A percentile compares a stretch with the other conserved stretches of the same genome.
Evolutionary conservation across 2,113 vertebrate species (phyloP).

Genomic region (Fulica atra): DNA sequence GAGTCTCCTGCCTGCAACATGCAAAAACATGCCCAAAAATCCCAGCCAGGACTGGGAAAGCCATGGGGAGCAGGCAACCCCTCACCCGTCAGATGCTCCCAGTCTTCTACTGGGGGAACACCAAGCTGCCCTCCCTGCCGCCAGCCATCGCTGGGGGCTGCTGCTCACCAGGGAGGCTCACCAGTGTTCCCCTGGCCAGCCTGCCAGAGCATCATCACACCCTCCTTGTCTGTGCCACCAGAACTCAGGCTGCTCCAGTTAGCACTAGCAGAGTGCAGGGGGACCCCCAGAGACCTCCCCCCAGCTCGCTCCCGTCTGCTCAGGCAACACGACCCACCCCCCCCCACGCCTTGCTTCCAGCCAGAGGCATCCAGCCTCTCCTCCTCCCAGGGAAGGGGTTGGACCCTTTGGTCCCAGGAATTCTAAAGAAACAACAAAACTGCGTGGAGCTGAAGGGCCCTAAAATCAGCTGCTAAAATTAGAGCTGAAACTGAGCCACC

Average conservation of each 20-base stretch:
- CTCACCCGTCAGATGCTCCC: neutral
- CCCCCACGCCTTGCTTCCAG: neutral
- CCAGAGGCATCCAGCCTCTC: neutral
- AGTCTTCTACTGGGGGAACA: neutral
- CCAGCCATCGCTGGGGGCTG: fast-evolving
- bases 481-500: conserved; percentile 57
- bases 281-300: neutral
- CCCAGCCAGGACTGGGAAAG: neutral
- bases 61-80: neutral
- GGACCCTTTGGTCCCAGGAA: fast-evolving
- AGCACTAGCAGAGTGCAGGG: neutral
- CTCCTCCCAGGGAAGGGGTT: neutral
- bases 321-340: neutral
- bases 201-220: neutral
- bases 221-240: fast-evolving
- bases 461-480: conserved; percentile 52
- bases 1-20: neutral
- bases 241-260: neutral
- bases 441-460: neutral
- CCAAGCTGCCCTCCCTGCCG: neutral
- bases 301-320: neutral
- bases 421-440: conserved; percentile 41
- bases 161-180: fast-evolving
- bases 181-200: neutral
- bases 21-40: fast-evolving